These are phyloP conservation scores for Rhinoraja longicauda DNA, from an alignment of 2,797 vertebrate species.

Conservation along the genomic window DNA sequence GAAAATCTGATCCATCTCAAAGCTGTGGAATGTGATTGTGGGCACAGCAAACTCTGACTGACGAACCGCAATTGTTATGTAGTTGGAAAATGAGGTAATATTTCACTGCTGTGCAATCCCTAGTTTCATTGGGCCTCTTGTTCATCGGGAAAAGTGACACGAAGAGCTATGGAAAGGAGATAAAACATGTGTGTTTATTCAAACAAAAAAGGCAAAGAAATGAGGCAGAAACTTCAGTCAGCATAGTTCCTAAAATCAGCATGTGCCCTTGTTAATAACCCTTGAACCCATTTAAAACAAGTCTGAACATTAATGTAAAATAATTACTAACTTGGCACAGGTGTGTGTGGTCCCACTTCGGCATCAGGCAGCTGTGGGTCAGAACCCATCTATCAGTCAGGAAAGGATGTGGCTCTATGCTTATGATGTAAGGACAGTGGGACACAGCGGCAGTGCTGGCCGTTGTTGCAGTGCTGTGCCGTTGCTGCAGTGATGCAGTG, in stretches of 20 bases:
- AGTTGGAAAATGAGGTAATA: not conserved
- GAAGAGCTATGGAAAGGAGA: not conserved
- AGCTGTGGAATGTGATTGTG: not conserved
- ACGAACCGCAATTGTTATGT: not conserved
- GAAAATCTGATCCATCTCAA: not conserved
- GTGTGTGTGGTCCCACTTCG: not conserved
- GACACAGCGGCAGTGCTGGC: too few relatives aligned
- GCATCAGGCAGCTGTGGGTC: not conserved
- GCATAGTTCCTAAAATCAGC: not conserved
- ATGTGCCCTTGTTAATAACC: not conserved
- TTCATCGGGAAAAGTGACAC: not conserved
- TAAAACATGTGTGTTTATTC: not conserved
- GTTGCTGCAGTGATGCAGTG: not conserved
- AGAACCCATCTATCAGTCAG: not conserved
- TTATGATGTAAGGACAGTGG: not conserved
- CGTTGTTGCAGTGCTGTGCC: not conserved
- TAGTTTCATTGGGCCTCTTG: not conserved
- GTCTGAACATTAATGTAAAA: not conserved
- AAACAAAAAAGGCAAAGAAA: not conserved
- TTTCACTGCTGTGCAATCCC: not conserved
- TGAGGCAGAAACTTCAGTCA: not conserved
- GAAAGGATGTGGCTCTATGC: not conserved
- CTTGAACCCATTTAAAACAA: not conserved
- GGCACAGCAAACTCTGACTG: not conserved
- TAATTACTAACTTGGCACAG: not conserved